These are phyloP conservation scores for Thalassaphorura encarpata DNA, from an alignment of 1,140 invertebrate species.

Conservation along the genomic window DNA sequence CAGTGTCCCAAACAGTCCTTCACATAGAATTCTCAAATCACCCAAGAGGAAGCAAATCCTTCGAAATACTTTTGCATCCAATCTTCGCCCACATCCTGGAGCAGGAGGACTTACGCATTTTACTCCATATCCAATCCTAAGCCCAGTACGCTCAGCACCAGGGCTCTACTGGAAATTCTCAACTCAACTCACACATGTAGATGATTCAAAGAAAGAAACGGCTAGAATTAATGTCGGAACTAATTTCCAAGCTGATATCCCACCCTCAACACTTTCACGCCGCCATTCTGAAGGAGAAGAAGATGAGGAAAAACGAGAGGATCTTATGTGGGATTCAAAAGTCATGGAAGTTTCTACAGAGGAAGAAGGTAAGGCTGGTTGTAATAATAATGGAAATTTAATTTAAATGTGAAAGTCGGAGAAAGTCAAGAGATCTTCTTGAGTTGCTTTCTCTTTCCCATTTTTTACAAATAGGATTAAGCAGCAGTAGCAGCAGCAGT, in stretches of 20 bases:
- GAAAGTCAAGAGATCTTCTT: too few relatives aligned
- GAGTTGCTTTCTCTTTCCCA: too few relatives aligned
- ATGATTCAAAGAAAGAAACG: conserved; percentile 48
- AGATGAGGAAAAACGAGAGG: neutral
- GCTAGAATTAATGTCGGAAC: conserved; percentile 76
- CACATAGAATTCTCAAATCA: conserved; percentile 34
- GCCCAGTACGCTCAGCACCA: conserved; percentile 28
- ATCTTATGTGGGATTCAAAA: conserved; percentile 66
- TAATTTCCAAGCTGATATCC: conserved; percentile 73
- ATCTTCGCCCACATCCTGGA: conserved; percentile 15
- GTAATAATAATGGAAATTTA: neutral
- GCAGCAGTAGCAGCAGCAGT: too few relatives aligned
- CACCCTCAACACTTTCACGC: conserved; percentile 41
- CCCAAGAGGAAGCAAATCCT: conserved; percentile 32
- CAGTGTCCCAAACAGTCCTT: conserved; percentile 34
- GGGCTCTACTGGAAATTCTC: conserved; percentile 30
- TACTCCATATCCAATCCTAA: conserved; percentile 30
- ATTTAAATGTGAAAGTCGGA: too few relatives aligned
- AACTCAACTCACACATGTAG: conserved; percentile 40
- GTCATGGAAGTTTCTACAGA: conserved; percentile 57
- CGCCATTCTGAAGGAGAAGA: neutral
- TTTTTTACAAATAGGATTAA: too few relatives aligned
- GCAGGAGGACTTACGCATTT: conserved; percentile 14
- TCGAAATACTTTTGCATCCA: conserved; percentile 31
- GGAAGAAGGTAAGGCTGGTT: conserved; percentile 54